phyloP scores from a whole-genome alignment of 2,113 vertebrate genomes.

The Platycercus adscitus region DNA sequence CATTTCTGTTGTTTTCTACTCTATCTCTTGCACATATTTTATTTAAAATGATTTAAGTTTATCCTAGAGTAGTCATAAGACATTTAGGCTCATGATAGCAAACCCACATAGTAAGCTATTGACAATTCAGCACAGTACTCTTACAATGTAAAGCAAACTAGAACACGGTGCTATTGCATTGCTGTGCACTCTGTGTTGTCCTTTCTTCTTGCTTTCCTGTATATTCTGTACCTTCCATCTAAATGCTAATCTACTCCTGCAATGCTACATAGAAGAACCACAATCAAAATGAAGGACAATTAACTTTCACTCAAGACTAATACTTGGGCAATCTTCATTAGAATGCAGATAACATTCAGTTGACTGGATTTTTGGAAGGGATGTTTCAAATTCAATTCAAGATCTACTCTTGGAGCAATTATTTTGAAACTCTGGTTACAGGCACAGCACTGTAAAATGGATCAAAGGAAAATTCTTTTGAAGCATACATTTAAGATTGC shows the following conservation, averaged over 20 bases:
- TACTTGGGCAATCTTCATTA: neutral
- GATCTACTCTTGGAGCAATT: neutral
- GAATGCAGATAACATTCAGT: neutral
- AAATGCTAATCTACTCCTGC: neutral
- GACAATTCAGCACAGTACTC: neutral
- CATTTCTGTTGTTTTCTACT: slow-evolving; percentile 50
- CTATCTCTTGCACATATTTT: slow-evolving; percentile 45
- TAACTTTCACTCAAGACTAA: neutral
- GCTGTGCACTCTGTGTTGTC: neutral
- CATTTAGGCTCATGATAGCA: neutral
- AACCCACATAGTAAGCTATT: neutral
- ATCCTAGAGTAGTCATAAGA: neutral
- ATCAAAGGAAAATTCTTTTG: neutral
- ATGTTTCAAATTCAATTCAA: neutral
- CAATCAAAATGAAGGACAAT: slow-evolving; percentile 2
- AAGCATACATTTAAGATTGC: neutral
- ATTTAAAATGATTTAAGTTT: slow-evolving; percentile 40
- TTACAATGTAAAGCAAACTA: neutral
- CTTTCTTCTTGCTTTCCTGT: neutral
- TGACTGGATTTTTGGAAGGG: neutral
- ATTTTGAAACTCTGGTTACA: neutral
- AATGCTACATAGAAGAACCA: neutral
- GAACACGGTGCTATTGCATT: neutral
- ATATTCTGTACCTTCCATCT: neutral
- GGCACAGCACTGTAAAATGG: neutral